Evolutionary conservation across 2,888 invertebrate species (phyloP), one percentile per base, ranked within the genome.

Genomic region (Acleris literana): DNA sequence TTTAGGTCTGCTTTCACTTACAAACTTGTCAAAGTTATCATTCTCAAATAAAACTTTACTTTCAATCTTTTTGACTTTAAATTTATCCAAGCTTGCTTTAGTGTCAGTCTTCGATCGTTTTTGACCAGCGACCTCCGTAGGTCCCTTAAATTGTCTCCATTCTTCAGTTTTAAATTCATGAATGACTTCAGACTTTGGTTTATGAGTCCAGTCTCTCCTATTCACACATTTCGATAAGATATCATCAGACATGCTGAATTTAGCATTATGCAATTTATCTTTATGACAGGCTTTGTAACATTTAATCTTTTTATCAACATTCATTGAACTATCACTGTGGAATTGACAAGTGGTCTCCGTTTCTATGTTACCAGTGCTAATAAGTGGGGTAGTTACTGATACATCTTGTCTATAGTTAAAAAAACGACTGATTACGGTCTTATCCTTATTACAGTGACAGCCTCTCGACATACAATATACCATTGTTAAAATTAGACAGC

Each of bases 251-350:
- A 90, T 79, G 62, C 86, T 83, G 1, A 80, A 70, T 71, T 87
- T 86, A 0, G 77, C 68, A 11, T 80, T 79, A 11, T 79, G 75
- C 46, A 77, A 76, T 17, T 73, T 74, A 44, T 87, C 83, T 56
- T 86, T 87, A 48, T 87, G 86, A 48, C 88, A 89, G 0, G 92
- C 84, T 70, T 90, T 88, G 64, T 92, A 92, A 63, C 87, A 87
- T 75, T 83, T 85, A 1, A 88, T 85, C 69, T 83, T 88, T 39
- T 84, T 85, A 49, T 88, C 84, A 1, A 82, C 74, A 46, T 86
- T 82, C 17, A 68, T 75, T 0, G 85, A 85, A 0, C 86, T 82
- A 68, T 90, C 88, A 25, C 84, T 87, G 2, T 80, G 46, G 58
- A 80, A 87, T 63, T 86, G 80, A 60, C 77, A 86, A 1, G 83